Percentiles rank a stretch among this genome's conserved stretches.
Evolutionary conservation across 2,113 vertebrate species (phyloP).

Genomic region (Coregonus clupeaformis): DNA sequence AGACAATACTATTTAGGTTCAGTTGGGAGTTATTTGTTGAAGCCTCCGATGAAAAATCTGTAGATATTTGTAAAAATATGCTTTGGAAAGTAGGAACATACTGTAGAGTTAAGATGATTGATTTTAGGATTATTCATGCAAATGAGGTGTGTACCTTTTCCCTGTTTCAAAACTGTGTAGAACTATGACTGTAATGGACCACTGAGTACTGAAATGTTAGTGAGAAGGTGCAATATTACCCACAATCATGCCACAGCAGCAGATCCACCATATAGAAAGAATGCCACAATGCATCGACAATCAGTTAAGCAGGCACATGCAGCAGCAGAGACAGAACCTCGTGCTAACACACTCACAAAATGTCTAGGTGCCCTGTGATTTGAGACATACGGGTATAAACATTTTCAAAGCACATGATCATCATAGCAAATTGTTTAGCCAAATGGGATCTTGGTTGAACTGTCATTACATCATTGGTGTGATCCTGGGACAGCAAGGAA

Average conservation of each 20-base stretch:
- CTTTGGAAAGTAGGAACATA: slow-evolving; percentile 63
- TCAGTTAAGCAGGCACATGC: slow-evolving; percentile 64
- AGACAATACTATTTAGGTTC: slow-evolving; percentile 53
- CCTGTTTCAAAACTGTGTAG: slow-evolving; percentile 71
- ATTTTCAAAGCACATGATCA: neutral
- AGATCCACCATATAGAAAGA: slow-evolving; percentile 32
- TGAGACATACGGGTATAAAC: neutral
- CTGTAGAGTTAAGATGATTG: slow-evolving; percentile 65
- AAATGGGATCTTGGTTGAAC: neutral
- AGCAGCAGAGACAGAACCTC: neutral
- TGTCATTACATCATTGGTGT: neutral
- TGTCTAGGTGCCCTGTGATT: slow-evolving; percentile 1
- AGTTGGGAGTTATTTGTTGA: slow-evolving; percentile 43
- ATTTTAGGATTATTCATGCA: slow-evolving; percentile 76
- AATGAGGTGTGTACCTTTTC: slow-evolving; percentile 74
- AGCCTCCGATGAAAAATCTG: slow-evolving; percentile 40
- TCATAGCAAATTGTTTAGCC: neutral
- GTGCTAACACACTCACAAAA: neutral
- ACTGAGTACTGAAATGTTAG: slow-evolving; percentile 75
- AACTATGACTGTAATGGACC: slow-evolving; percentile 80
- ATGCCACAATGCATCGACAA: slow-evolving; percentile 75
- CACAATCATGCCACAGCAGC: slow-evolving; percentile 15
- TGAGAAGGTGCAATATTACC: slow-evolving; percentile 81
- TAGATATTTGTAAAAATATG: slow-evolving; percentile 79
- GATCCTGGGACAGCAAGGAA: neutral